Evolutionary conservation across 2,797 vertebrate genomes (phyloP).

Genomic region (Anabacerthia variegaticeps): DNA sequence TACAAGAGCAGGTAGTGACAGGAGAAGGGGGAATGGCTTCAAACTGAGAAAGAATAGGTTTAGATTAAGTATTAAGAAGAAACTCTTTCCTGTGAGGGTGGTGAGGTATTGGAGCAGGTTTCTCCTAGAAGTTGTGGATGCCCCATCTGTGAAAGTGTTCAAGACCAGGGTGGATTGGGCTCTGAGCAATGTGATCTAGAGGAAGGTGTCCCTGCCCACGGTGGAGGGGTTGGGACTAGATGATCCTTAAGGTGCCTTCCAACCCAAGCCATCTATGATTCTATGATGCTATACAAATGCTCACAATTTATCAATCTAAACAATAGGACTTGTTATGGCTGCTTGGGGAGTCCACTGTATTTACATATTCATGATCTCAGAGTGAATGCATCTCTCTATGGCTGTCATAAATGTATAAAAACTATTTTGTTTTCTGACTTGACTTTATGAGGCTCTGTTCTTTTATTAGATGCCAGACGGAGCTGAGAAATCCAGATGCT

Average conservation of each 20-base stretch:
- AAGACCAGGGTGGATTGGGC: background rate
- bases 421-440: background rate
- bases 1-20: background rate
- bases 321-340: background rate
- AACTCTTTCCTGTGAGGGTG: background rate
- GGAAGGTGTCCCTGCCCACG: too few relatives aligned
- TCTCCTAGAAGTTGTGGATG: background rate
- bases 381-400: background rate
- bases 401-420: background rate
- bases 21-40: background rate
- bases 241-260: background rate
- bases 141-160: background rate
- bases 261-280: background rate
- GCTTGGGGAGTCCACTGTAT: background rate
- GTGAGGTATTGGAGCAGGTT: background rate
- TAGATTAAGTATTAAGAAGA: background rate
- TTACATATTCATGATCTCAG: background rate
- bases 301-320: background rate
- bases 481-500: conserved; percentile 1
- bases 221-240: fast-evolving
- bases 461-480: background rate
- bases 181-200: background rate
- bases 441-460: background rate
- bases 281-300: background rate
- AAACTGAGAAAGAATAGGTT: background rate